Percentiles rank a stretch among this genome's conserved stretches.
Conservation (phyloP, 1,140 invertebrate species). For the Cephus cinctus region DNA sequence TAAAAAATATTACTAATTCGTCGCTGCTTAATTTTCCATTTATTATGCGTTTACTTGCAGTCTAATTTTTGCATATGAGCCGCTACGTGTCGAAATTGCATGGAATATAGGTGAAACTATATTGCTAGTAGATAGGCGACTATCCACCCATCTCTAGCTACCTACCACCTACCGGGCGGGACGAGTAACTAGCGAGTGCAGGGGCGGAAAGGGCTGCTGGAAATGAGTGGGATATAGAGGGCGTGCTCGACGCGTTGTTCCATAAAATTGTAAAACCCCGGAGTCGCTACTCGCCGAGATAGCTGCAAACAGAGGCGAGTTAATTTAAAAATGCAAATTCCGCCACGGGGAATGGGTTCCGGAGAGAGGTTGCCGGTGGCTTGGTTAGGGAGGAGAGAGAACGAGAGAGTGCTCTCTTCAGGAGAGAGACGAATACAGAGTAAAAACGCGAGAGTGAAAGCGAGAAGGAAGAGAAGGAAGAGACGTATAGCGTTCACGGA, state of each 20-base stretch:
- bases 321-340: conserved; percentile 60
- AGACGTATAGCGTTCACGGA: conserved; percentile 13
- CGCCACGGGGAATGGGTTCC: conserved; percentile 24
- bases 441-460: neutral
- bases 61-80: too few relatives aligned
- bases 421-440: neutral
- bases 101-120: too few relatives aligned
- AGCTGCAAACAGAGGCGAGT: conserved; percentile 56
- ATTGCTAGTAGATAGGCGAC: too few relatives aligned
- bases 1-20: too few relatives aligned
- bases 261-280: conserved; percentile 55
- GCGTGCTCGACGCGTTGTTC: conserved; percentile 34
- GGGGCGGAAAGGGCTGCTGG: too few relatives aligned
- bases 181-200: too few relatives aligned
- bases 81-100: too few relatives aligned
- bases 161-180: too few relatives aligned
- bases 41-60: too few relatives aligned
- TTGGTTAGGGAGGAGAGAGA: conserved; percentile 10
- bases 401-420: conserved; percentile 4
- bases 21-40: too few relatives aligned
- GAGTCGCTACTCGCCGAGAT: conserved; percentile 42
- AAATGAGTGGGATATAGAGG: neutral
- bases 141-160: too few relatives aligned
- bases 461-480: conserved; percentile 14
- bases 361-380: conserved; percentile 7